Evolutionary conservation across 2,888 invertebrate species (phyloP), one percentile per base, ranked within the genome.

Genomic region (Standfussiana lucernea): DNA sequence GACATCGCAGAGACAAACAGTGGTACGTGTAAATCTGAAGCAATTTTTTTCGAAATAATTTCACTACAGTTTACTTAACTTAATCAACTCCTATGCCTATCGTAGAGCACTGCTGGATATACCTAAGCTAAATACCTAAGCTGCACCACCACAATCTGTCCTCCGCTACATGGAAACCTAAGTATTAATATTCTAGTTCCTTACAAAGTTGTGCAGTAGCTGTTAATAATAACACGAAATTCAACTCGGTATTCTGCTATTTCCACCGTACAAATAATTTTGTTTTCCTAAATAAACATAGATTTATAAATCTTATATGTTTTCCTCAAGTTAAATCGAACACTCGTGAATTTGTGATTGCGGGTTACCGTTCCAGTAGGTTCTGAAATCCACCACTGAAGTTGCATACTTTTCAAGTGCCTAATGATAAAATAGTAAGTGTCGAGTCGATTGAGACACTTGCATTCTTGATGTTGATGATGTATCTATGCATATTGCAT

Each of bases 401-500:
- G 11, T 35, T 42, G n/a, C 47, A 56, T 50, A 65, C 35, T 28
- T 79, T 21, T 65, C 11, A 59, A 73, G 56, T 80, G n/a, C 45
- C 1, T 28, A 28, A 10, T 72, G 72, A 78, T 78, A 71, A 42
- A 77, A 24, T 32, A 13, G 37, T 18, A 37, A 8, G 18, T 64
- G 40, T 37, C 0, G 1, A 79, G 53, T 72, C 21, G 80, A 45
- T 50, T 53, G 15, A 53, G 15, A 28, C 35, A 40, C 28, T 53
- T 4, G 0, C 62, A 37, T 40, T 70, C 4, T 37, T 2, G 37
- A 21, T n/a, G 37, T 32, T 13, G 7, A 1, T 5, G n/a, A 21
- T 35, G 7, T 8, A 18, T 68, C 0, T n/a, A n/a, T n/a, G 35
- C 24, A 62, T 45, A 45, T 42, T 50, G 69, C 53, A 70, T 6